Evolutionary conservation across 2,797 vertebrate genomes (phyloP).

Genomic region (Spatula versicolor): DNA sequence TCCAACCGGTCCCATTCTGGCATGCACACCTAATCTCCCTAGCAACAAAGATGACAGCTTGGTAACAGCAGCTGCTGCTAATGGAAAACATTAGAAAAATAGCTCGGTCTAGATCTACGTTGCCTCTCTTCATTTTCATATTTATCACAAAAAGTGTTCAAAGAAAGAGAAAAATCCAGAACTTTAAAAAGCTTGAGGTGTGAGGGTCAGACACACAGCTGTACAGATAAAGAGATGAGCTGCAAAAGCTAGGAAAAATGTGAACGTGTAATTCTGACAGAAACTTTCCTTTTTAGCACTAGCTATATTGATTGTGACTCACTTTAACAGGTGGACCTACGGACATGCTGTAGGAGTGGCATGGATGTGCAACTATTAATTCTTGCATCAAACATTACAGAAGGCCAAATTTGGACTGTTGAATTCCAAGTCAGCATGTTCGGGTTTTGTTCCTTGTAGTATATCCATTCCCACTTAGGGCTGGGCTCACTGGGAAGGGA

Average conservation of each 20-base stretch:
- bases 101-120: constrained; percentile 60
- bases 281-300: background rate
- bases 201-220: background rate
- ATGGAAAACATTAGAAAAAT: constrained; percentile 77
- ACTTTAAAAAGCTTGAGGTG: background rate
- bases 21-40: constrained; percentile 69
- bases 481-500: background rate
- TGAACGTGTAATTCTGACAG: background rate
- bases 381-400: background rate
- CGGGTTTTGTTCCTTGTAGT: background rate
- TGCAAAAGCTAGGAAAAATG: background rate
- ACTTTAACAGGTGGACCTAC: background rate
- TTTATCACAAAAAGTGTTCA: constrained; percentile 33
- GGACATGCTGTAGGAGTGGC: background rate
- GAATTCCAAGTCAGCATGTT: background rate
- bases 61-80: constrained; percentile 79
- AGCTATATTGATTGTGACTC: background rate
- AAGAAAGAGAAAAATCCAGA: constrained; percentile 26
- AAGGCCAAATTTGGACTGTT: background rate
- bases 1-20: constrained; percentile 49
- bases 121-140: constrained; percentile 62
- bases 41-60: constrained; percentile 82
- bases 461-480: background rate
- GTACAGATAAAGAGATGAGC: background rate
- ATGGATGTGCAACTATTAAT: background rate